phyloP scores from a whole-genome alignment of 2,113 vertebrate genomes.

The Sturnira hondurensis region DNA sequence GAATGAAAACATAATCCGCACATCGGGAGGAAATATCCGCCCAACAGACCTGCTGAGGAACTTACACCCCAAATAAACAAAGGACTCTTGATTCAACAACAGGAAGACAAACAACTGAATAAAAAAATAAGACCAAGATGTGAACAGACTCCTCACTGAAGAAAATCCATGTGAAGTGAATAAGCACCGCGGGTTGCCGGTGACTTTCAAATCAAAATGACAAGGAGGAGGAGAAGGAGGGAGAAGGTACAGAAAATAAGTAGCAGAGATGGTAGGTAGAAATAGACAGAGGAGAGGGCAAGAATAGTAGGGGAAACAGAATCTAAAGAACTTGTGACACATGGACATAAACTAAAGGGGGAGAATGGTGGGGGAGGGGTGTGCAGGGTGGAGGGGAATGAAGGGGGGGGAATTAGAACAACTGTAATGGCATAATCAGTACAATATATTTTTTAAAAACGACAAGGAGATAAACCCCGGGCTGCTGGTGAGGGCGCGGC shows the following conservation, averaged over 20 bases:
- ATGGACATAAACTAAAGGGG: too few species aligned
- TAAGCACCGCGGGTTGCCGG: fast-evolving
- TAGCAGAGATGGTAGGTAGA: too few species aligned
- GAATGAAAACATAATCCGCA: not conserved
- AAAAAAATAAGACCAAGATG: not conserved
- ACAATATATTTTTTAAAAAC: too few species aligned
- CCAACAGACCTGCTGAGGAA: not conserved
- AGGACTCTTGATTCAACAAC: not conserved
- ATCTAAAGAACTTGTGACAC: too few species aligned
- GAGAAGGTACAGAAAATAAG: too few species aligned
- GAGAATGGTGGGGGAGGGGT: too few species aligned
- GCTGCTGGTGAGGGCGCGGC: fast-evolving
- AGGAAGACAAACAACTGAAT: not conserved
- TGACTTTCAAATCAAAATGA: not conserved
- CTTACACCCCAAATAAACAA: not conserved
- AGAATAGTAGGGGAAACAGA: too few species aligned
- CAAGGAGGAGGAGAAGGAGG: too few species aligned
- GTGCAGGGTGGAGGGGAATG: too few species aligned
- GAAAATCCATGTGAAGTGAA: fast-evolving
- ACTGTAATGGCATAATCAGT: too few species aligned
- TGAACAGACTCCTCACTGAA: not conserved
- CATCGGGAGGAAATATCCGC: not conserved
- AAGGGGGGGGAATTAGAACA: too few species aligned
- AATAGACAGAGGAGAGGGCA: too few species aligned
- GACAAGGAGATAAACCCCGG: fast-evolving